Base-by-base conservation (phyloP, 2,113 vertebrate species). In the Megaceryle maxima region DNA sequence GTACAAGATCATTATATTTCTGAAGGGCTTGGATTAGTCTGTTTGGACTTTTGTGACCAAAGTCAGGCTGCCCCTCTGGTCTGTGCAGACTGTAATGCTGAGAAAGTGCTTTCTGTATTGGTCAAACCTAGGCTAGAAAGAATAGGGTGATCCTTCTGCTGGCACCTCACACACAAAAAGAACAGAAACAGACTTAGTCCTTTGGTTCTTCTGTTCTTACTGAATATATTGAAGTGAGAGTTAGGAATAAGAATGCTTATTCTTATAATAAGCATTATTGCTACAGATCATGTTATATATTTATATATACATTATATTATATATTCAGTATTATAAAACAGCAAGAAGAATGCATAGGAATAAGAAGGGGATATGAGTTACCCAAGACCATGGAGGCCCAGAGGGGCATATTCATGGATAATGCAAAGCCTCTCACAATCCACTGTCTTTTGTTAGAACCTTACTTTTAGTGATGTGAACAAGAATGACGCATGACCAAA, bases 11-110 rank as follows among this genome's bases (percentile, higher is more conserved):
- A 72, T 92, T 88, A 31, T 70, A 57, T 81, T 94, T 97, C 53
- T 94, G 70, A 79, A 97, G 64, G 39, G 64, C 93, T 96, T 92
- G 70, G 66, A 96, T 96, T 41, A 96, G 68, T 62, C 88, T 97
- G 51, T 94, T 87, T 96, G 37, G 37, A 37, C 37, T 37, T 37
- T 37, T 37, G 35, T 56, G 62, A 56, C 37, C 33, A 12, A 64
- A 80, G 29, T 33, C 26, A 53, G 55, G 24, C 24, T 87, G 78
- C n/a, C 51, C 10, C 20, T 60, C 46, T 39, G 56, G 46, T n/a
- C 60, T 82, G 31, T 41, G 48, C 16, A 31, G 70, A 5, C 17
- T 43, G 37, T 29, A 83, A 60, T 8, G 18, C 10, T 24, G 44
- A 53, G 39, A 16, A 72, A 44, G 10, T 2, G 3, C 28, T 46